Conservation (phyloP, 2,113 vertebrate genomes). For the Ibidorhyncha struthersii region DNA sequence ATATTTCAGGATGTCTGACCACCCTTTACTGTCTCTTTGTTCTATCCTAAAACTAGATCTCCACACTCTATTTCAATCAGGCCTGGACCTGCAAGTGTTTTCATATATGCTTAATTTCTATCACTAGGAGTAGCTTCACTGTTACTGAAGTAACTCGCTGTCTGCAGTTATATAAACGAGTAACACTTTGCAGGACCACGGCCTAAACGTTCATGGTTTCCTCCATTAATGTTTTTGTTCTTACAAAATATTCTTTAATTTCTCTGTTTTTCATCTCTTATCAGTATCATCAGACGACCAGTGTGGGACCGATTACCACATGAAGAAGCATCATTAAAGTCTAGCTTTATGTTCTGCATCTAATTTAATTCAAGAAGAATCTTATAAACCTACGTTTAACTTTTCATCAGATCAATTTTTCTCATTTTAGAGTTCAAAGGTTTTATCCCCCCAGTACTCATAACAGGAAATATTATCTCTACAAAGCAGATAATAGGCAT, state of each 20-base stretch:
- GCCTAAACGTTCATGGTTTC: background rate
- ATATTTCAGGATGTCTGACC: background rate
- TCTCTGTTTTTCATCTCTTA: background rate
- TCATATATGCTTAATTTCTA: background rate
- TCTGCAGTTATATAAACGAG: background rate
- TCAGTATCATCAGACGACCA: background rate
- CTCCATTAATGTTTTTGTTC: background rate
- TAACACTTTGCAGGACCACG: background rate
- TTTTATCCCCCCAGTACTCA: background rate
- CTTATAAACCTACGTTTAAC: background rate
- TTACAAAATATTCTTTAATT: conserved; percentile 6
- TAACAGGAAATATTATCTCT: background rate
- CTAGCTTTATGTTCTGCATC: conserved; percentile 19
- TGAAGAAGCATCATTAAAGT: conserved; percentile 17
- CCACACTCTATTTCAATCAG: background rate
- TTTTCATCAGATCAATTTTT: conserved; percentile 20
- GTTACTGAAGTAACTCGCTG: background rate
- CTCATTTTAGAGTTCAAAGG: conserved; percentile 3
- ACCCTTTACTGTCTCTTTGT: background rate
- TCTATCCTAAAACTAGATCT: background rate
- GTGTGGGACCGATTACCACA: background rate
- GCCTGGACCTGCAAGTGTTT: background rate
- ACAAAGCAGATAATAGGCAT: background rate
- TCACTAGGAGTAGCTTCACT: background rate
- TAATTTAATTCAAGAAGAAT: background rate